Evolutionary conservation across 2,113 vertebrate species (phyloP).

Genomic region (Lates calcarifer): DNA sequence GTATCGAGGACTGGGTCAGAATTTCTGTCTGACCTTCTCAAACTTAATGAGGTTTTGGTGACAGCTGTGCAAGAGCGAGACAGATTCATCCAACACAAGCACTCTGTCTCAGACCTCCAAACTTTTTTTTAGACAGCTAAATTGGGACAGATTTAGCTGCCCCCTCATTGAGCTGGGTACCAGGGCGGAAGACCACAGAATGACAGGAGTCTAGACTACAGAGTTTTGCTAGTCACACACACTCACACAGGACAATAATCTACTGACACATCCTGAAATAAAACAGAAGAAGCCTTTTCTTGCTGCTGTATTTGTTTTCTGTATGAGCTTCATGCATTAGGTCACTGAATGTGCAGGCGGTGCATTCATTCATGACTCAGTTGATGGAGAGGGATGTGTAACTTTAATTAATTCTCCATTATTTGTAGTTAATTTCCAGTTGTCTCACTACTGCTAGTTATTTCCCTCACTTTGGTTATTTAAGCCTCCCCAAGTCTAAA

Average conservation of each 20-base stretch:
- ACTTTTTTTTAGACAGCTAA: slow-evolving; percentile 41
- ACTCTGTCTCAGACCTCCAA: slow-evolving; percentile 23
- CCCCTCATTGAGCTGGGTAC: slow-evolving; percentile 26
- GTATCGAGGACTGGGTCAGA: slow-evolving; percentile 12
- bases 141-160: slow-evolving; percentile 24
- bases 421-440: slow-evolving; percentile 16
- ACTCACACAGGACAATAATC: not conserved
- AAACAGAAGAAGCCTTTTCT: not conserved
- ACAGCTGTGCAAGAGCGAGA: slow-evolving; percentile 28
- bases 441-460: not conserved
- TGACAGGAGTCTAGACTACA: slow-evolving; percentile 7
- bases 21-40: slow-evolving; percentile 48
- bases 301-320: not conserved
- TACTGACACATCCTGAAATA: not conserved
- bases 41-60: slow-evolving; percentile 53
- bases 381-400: slow-evolving; percentile 3
- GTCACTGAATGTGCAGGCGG: not conserved
- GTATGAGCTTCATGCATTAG: not conserved
- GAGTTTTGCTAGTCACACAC: not conserved
- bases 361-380: slow-evolving; percentile 19
- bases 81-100: slow-evolving; percentile 13
- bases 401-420: slow-evolving; percentile 35
- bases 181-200: slow-evolving; percentile 32
- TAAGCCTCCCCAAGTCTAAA: not conserved
- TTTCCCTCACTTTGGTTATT: slow-evolving; percentile 9